phyloP scores from a whole-genome alignment of 2,888 invertebrate species.

The Perizoma affinitatum region DNA sequence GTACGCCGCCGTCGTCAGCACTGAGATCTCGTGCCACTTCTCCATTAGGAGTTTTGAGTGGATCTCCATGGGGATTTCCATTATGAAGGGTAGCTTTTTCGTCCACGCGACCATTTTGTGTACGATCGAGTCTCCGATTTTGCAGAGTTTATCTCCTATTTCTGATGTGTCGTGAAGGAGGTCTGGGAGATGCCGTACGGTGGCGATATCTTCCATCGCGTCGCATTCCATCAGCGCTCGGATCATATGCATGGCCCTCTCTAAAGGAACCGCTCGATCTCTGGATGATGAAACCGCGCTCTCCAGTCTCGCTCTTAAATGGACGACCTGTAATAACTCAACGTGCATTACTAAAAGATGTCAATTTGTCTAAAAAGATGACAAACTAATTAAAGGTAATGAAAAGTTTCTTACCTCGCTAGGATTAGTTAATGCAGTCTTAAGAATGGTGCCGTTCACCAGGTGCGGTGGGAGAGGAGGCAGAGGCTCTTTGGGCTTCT shows the following conservation, averaged over 20 bases:
- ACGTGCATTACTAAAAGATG: slow-evolving; percentile 28
- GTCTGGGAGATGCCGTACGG: slow-evolving; percentile 94
- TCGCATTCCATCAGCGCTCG: slow-evolving; percentile 97
- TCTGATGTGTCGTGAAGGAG: slow-evolving; percentile 95
- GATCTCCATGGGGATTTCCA: slow-evolving; percentile 97
- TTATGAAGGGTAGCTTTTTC: slow-evolving; percentile 98
- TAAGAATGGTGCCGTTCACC: slow-evolving; percentile 95
- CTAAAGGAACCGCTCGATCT: slow-evolving; percentile 92
- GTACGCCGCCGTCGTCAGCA: slow-evolving; percentile 96
- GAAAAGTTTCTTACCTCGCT: slow-evolving; percentile 86
- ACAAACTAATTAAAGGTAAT: slow-evolving; percentile 7
- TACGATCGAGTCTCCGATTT: slow-evolving; percentile 98
- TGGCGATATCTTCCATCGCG: slow-evolving; percentile 98
- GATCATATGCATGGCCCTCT: slow-evolving; percentile 94
- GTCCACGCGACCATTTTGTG: slow-evolving; percentile 99
- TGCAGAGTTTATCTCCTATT: slow-evolving; percentile 95
- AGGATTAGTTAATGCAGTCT: slow-evolving; percentile 97
- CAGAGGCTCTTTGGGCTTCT: slow-evolving; percentile 79
- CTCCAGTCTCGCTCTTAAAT: slow-evolving; percentile 93
- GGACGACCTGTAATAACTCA: slow-evolving; percentile 84
- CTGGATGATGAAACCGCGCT: slow-evolving; percentile 94
- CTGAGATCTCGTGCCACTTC: slow-evolving; percentile 98
- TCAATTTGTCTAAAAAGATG: slow-evolving; percentile 2
- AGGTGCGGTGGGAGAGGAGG: slow-evolving; percentile 89
- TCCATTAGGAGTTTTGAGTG: slow-evolving; percentile 97